phyloP scores from a whole-genome alignment of 2,113 vertebrate species.

The Pogona vitticeps region DNA sequence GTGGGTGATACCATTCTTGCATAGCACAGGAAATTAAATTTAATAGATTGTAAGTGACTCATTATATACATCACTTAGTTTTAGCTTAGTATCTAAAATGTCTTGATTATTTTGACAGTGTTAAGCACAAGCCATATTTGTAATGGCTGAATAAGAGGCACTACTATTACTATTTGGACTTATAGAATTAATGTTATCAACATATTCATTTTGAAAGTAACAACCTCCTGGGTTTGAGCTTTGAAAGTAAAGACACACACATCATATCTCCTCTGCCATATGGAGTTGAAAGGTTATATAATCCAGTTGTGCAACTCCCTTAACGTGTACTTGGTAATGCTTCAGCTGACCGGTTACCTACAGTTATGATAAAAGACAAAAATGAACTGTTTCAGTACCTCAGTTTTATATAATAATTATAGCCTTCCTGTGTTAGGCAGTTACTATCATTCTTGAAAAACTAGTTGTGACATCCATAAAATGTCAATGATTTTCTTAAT shows the following conservation, averaged over 20 bases:
- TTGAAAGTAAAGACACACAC: background rate
- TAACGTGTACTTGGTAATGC: background rate
- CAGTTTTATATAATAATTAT: background rate
- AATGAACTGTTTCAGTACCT: background rate
- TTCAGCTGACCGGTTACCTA: background rate
- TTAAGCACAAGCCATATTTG: constrained; percentile 37
- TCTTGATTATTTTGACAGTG: constrained; percentile 51
- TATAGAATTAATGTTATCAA: background rate
- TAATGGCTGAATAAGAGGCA: background rate
- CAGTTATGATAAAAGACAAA: background rate
- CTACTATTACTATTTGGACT: background rate
- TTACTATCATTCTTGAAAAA: background rate
- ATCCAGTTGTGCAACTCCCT: background rate
- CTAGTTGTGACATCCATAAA: background rate
- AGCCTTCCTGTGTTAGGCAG: background rate
- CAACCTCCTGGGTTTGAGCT: background rate
- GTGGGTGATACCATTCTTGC: constrained; percentile 39
- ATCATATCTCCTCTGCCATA: background rate
- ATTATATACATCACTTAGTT: constrained; percentile 62
- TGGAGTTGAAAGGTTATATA: background rate
- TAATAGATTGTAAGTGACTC: constrained; percentile 56
- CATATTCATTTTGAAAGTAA: background rate
- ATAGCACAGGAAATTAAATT: constrained; percentile 56
- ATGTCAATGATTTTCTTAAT: background rate
- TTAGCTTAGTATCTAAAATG: constrained; percentile 25